Percentiles rank a stretch among this genome's conserved stretches.
These are phyloP conservation scores for Aporophyla nigra DNA, from an alignment of 2,888 invertebrate genomes.

Conservation along the genomic window DNA sequence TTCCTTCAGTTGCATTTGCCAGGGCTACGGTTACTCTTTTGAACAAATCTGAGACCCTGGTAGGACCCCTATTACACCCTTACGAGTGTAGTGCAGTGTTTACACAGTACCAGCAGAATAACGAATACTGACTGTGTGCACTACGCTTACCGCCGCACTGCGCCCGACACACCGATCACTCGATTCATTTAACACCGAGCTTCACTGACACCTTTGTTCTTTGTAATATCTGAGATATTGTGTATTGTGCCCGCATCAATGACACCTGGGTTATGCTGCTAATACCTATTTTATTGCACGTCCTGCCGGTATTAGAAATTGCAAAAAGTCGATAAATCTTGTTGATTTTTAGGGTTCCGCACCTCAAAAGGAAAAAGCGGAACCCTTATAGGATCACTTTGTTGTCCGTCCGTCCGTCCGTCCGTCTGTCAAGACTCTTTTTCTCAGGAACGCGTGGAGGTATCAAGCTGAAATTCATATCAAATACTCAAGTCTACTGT, in stretches of 20 bases:
- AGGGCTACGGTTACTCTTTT: no score
- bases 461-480: no score
- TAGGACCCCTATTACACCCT: background rate
- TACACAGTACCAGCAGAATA: slow-evolving; percentile 5
- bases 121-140: background rate
- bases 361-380: no score
- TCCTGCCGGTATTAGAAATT: background rate
- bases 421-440: no score
- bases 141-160: slow-evolving; percentile 34
- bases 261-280: background rate
- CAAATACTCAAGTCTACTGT: no score
- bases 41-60: no score
- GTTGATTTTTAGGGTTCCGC: no score
- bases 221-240: slow-evolving; percentile 12
- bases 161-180: slow-evolving; percentile 19
- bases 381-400: no score
- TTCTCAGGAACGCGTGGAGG: no score
- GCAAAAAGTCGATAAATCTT: background rate
- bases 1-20: no score
- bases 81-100: slow-evolving; percentile 7
- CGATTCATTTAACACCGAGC: slow-evolving; percentile 44
- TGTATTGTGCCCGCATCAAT: slow-evolving; percentile 5
- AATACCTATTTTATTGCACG: background rate
- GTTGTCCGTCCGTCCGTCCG: no score
- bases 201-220: slow-evolving; percentile 8